Evolutionary conservation across 1,140 invertebrate species (phyloP), one percentile per base, ranked within the genome.

Genomic region (Rhysida immarginata): DNA sequence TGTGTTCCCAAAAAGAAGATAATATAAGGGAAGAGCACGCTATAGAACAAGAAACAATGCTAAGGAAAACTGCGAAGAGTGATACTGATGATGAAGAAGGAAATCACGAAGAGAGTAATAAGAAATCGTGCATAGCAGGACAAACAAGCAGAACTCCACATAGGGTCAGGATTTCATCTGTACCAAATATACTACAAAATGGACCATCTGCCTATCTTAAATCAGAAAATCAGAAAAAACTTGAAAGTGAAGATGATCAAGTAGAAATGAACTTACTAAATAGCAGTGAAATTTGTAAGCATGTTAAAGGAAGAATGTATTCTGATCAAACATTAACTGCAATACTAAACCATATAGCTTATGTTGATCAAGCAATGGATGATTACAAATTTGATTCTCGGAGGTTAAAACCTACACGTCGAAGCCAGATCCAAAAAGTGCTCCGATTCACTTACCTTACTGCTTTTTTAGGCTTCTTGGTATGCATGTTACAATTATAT

Each of bases 281-380:
- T 13, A 11, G 26, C 8, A 13, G 49, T 11, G 11, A 25, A 13
- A 51, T 3, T 1, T 27, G 53, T 1, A 26, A 35, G 14, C 53
- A 43, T 11, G n/a, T n/a, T n/a, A n/a, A n/a, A n/a, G n/a, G n/a
- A 41, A 11, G 11, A 11, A 41, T 24, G 27, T 41, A 62, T 60
- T 49, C 11, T 16, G 52, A 54, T 44, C 24, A 69, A 41, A 77
- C 75, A 21, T 68, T 79, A 54, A 72, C 76, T 43, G 75, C 77
- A 2, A 77, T 79, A 59, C 59, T 79, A 46, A 77, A 78, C 63
- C 77, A 79, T 59, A 78, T 78, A 45, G 77, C 77, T 14, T 77
- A 78, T 58, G 75, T 78, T 26, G 78, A 77, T 64, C 70, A 75
- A 62, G 74, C 74, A 57, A 45, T 66, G 21, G 63, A 65, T 27